Evolutionary conservation across 2,797 vertebrate species (phyloP).

Genomic region (Ciconia nigra): DNA sequence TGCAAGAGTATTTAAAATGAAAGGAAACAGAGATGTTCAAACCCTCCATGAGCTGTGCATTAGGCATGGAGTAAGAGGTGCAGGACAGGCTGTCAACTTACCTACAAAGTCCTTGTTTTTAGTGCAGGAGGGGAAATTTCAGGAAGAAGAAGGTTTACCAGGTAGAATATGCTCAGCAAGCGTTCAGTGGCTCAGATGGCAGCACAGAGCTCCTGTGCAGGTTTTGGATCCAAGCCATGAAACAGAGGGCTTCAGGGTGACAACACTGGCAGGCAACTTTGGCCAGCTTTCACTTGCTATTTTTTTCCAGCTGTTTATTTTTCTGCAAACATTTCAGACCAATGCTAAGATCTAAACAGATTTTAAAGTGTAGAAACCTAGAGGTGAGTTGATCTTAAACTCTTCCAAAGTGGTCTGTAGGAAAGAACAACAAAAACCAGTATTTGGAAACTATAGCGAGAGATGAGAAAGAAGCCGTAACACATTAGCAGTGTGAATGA

Average conservation of each 20-base stretch:
- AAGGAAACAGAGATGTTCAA: not conserved
- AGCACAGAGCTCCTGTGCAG: not conserved
- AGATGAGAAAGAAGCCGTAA: not conserved
- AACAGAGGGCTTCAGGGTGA: not conserved
- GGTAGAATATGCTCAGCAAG: not conserved
- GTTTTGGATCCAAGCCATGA: not conserved
- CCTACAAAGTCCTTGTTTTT: not conserved
- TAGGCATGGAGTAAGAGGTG: not conserved
- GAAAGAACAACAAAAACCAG: not conserved
- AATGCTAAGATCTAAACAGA: not conserved
- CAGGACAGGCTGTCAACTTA: not conserved
- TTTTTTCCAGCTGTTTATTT: not conserved
- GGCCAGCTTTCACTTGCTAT: not conserved
- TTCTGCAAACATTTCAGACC: not conserved
- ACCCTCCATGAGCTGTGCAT: not conserved
- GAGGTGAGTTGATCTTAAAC: not conserved
- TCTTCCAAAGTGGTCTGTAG: not conserved
- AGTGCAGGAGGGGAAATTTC: not conserved
- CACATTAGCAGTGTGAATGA: not conserved
- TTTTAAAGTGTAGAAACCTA: not conserved
- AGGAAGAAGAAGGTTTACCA: not conserved
- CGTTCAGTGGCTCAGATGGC: not conserved
- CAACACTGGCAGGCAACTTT: not conserved
- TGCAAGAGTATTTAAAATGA: not conserved
- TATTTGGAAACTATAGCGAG: not conserved